Conservation (phyloP, 2,797 vertebrate species). For the Urophycis tenuis region DNA sequence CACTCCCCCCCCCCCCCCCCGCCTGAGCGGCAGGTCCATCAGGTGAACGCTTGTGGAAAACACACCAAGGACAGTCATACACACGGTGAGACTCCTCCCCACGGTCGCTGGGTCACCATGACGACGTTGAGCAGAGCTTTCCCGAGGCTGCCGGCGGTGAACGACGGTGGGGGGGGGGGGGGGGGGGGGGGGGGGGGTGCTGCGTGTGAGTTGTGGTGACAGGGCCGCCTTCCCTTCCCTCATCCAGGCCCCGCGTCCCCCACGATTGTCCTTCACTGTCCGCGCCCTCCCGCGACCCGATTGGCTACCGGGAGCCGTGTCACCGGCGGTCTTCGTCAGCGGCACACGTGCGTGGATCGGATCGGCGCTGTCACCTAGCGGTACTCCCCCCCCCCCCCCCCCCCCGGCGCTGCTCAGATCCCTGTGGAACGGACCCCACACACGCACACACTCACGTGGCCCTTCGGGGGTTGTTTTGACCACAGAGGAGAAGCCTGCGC, state of each 20-base stretch:
- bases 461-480: too few relatives aligned
- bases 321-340: conserved; percentile 53
- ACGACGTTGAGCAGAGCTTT: background rate
- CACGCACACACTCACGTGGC: too few relatives aligned
- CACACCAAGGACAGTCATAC: too few relatives aligned
- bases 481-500: background rate
- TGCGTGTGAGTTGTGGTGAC: conserved; percentile 57
- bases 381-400: too few relatives aligned
- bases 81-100: too few relatives aligned
- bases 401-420: too few relatives aligned
- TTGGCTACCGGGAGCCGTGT: conserved; percentile 61
- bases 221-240: conserved; percentile 44
- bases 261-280: conserved; percentile 58
- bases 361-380: background rate
- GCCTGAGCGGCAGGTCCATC: too few relatives aligned
- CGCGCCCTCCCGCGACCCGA: conserved; percentile 35
- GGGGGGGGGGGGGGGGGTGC: conserved; percentile 11
- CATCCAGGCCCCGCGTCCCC: conserved; percentile 47
- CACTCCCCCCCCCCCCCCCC: too few relatives aligned
- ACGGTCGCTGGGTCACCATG: too few relatives aligned
- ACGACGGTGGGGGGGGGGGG: conserved; percentile 4
- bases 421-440: too few relatives aligned
- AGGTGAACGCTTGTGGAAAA: too few relatives aligned
- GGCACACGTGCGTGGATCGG: conserved; percentile 37
- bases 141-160: conserved; percentile 13